Conservation (phyloP, 2,888 invertebrate genomes). For the Acanthococcus lagerstroemiae region DNA sequence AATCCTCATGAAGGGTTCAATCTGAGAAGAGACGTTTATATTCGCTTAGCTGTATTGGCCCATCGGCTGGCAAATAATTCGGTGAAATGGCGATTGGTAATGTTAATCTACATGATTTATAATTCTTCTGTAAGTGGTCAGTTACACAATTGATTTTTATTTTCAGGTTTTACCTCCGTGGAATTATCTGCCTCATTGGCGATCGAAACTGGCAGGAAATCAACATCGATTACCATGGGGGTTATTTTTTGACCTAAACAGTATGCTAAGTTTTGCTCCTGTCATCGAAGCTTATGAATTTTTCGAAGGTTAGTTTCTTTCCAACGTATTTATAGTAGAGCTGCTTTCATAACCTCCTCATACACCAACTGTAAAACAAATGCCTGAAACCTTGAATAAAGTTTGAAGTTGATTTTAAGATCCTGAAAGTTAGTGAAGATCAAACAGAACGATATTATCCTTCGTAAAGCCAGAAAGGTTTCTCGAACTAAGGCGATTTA, state of each 20-base stretch:
- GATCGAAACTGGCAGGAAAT: slow-evolving; percentile 46
- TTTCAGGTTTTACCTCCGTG: slow-evolving; percentile 77
- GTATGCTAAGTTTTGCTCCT: slow-evolving; percentile 66
- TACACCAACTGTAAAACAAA: too few species aligned
- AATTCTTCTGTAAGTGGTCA: too few species aligned
- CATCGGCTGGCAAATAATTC: slow-evolving; percentile 51
- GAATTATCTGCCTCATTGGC: slow-evolving; percentile 86
- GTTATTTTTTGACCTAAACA: slow-evolving; percentile 71
- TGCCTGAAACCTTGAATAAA: too few species aligned
- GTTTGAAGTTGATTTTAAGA: too few species aligned
- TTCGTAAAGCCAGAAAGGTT: too few species aligned
- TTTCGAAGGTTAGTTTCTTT: slow-evolving; percentile 48
- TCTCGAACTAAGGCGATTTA: too few species aligned
- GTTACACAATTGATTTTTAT: too few species aligned
- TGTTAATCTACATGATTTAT: slow-evolving; percentile 33
- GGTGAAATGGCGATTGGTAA: slow-evolving; percentile 41
- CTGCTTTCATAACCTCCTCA: background rate
- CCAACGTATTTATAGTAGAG: background rate
- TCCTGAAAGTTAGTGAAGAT: too few species aligned
- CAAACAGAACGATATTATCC: too few species aligned
- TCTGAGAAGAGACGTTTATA: slow-evolving; percentile 87
- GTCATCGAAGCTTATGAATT: slow-evolving; percentile 80
- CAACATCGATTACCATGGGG: slow-evolving; percentile 66
- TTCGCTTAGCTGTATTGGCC: slow-evolving; percentile 78
- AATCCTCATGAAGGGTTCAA: slow-evolving; percentile 96